These are phyloP conservation scores for Dichetophora obliterata DNA, from an alignment of 2,888 invertebrate species.

Conservation along the genomic window DNA sequence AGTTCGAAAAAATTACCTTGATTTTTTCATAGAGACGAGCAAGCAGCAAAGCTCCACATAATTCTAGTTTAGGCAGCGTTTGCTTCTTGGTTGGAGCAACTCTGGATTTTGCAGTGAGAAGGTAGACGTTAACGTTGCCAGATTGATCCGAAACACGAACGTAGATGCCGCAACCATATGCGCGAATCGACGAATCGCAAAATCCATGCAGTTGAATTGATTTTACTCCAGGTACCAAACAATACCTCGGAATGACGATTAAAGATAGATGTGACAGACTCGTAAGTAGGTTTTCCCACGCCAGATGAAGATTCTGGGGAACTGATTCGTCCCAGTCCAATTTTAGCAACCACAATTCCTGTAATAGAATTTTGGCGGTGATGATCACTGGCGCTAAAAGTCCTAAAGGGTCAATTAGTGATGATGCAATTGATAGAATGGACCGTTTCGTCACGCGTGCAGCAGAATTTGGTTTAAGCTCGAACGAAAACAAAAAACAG, in stretches of 20 bases:
- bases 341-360: slow-evolving; percentile 35
- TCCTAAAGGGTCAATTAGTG: slow-evolving; percentile 43
- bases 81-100: slow-evolving; percentile 34
- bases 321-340: slow-evolving; percentile 29
- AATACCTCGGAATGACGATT: no score
- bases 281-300: no score
- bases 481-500: no score
- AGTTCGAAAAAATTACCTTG: neutral
- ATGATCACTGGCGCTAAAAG: slow-evolving; percentile 21
- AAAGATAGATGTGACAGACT: no score
- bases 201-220: slow-evolving; percentile 39
- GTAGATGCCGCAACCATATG: slow-evolving; percentile 40
- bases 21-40: slow-evolving; percentile 26
- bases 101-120: slow-evolving; percentile 30
- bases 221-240: no score
- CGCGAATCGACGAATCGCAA: slow-evolving; percentile 38
- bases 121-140: neutral
- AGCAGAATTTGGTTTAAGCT: no score
- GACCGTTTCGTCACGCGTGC: slow-evolving; percentile 31
- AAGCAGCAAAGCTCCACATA: slow-evolving; percentile 32
- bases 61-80: no score
- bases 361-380: slow-evolving; percentile 24
- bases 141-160: neutral
- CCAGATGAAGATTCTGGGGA: neutral
- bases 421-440: slow-evolving; percentile 35